A percentile compares a stretch with the other conserved stretches of the same genome.
These are phyloP conservation scores for Babylonia areolata DNA, from an alignment of 1,140 invertebrate genomes.

Conservation along the genomic window DNA sequence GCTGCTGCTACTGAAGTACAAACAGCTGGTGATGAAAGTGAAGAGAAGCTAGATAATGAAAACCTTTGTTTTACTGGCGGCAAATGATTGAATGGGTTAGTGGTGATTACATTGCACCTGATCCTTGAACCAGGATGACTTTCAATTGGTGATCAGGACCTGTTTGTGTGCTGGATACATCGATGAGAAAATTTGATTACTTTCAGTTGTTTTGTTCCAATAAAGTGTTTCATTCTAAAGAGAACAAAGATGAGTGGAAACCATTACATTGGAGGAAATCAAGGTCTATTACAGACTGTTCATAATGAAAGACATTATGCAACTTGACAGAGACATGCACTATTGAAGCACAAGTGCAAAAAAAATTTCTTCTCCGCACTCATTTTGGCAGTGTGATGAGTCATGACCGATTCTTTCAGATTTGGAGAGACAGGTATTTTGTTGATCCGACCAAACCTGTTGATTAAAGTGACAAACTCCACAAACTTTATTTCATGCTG, in stretches of 20 bases:
- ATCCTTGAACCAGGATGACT: too few species aligned
- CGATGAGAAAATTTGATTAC: too few species aligned
- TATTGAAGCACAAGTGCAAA: slow-evolving; percentile 33
- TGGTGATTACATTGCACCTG: too few species aligned
- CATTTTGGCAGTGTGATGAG: slow-evolving; percentile 34
- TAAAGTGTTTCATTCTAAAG: neutral
- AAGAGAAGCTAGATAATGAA: too few species aligned
- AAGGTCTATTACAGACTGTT: slow-evolving; percentile 41
- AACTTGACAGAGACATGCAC: slow-evolving; percentile 39
- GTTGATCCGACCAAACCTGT: slow-evolving; percentile 4
- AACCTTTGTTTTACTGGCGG: too few species aligned
- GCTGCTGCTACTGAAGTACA: too few species aligned
- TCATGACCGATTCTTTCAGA: slow-evolving; percentile 35
- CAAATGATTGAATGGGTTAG: too few species aligned
- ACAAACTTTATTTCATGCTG: slow-evolving; percentile 36
- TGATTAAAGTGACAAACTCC: slow-evolving; percentile 24
- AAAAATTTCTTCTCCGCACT: slow-evolving; percentile 6
- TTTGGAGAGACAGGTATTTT: slow-evolving; percentile 36
- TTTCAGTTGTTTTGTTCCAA: neutral
- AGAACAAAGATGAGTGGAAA: slow-evolving; percentile 38
- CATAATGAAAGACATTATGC: slow-evolving; percentile 40
- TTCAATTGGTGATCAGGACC: too few species aligned
- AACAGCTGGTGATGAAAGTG: too few species aligned
- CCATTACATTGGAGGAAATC: slow-evolving; percentile 33
- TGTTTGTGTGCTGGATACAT: too few species aligned